These are phyloP conservation scores for Ctenopoma kingsleyae DNA, from an alignment of 2,797 vertebrate genomes.

Conservation along the genomic window DNA sequence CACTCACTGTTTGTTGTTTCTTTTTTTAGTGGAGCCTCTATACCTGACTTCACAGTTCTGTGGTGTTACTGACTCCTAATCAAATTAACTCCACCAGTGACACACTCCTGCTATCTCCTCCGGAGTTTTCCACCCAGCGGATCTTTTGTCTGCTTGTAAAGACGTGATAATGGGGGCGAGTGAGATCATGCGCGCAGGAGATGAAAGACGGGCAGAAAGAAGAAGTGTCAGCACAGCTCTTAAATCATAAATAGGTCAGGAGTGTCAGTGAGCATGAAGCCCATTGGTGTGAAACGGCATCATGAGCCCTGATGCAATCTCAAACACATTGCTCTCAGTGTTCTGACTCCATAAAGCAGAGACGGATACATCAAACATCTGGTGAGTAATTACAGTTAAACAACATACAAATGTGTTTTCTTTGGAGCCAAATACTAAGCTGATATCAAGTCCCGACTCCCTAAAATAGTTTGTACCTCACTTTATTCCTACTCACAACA, in stretches of 20 bases:
- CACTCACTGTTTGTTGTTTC: neutral
- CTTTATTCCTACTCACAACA: slow-evolving; percentile 55
- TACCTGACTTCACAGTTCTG: slow-evolving; percentile 55
- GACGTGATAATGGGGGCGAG: slow-evolving; percentile 60
- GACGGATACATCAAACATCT: slow-evolving; percentile 51
- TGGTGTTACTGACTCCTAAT: slow-evolving; percentile 64
- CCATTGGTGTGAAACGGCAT: slow-evolving; percentile 61
- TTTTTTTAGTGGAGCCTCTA: slow-evolving; percentile 10
- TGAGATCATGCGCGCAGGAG: slow-evolving; percentile 57
- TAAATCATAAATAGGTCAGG: slow-evolving; percentile 81
- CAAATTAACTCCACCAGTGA: slow-evolving; percentile 74
- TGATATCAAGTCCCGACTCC: slow-evolving; percentile 30
- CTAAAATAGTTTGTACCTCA: slow-evolving; percentile 59
- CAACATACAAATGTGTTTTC: slow-evolving; percentile 36
- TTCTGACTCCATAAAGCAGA: slow-evolving; percentile 38
- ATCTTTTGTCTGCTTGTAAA: slow-evolving; percentile 78
- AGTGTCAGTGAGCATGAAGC: slow-evolving; percentile 66
- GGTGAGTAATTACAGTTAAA: slow-evolving; percentile 54
- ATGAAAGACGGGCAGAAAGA: slow-evolving; percentile 54
- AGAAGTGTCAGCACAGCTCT: slow-evolving; percentile 58
- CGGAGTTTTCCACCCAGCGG: slow-evolving; percentile 65
- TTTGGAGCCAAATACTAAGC: slow-evolving; percentile 52
- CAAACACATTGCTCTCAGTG: slow-evolving; percentile 50
- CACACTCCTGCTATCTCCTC: slow-evolving; percentile 60
- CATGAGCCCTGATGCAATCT: slow-evolving; percentile 62